phyloP scores from a whole-genome alignment of 1,140 invertebrate genomes.

The Acromyrmex echinatior region DNA sequence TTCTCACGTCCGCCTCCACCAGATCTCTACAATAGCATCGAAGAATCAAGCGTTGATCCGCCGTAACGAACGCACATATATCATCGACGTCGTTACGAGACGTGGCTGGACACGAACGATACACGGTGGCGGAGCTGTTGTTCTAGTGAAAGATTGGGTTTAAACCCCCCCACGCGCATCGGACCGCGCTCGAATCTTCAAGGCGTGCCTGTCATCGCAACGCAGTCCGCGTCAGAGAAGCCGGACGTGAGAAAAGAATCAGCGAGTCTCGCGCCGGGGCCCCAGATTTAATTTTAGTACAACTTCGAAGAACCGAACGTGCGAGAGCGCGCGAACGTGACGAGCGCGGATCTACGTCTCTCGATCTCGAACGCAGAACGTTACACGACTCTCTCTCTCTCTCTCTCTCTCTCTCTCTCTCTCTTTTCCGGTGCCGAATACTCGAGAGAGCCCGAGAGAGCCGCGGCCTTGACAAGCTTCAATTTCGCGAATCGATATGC shows the following conservation, averaged over 20 bases:
- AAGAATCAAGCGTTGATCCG: conserved; percentile 14
- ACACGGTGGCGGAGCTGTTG: neutral
- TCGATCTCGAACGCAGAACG: neutral
- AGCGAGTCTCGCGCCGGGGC: conserved; percentile 48
- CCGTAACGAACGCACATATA: conserved; percentile 26
- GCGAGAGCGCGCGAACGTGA: conserved; percentile 47
- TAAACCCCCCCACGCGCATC: neutral
- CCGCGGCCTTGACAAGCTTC: neutral
- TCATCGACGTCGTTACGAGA: conserved; percentile 3
- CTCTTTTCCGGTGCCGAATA: neutral
- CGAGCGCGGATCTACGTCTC: conserved; percentile 28
- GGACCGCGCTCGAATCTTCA: conserved; percentile 15
- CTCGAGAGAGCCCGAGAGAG: neutral
- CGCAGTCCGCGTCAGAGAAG: conserved; percentile 36
- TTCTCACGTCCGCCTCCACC: conserved; percentile 23
- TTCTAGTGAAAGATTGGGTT: too few relatives aligned
- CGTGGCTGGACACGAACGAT: neutral
- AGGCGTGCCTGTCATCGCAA: conserved; percentile 43
- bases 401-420: conserved; percentile 6
- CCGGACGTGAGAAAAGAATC: conserved; percentile 61
- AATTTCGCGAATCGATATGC: conserved; percentile 6
- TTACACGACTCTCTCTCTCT: neutral
- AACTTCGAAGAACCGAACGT: conserved; percentile 57
- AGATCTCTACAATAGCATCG: conserved; percentile 67
- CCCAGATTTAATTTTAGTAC: conserved; percentile 61